Conservation (phyloP, 2,888 invertebrate genomes). For the Tryphoninae sp. region DNA sequence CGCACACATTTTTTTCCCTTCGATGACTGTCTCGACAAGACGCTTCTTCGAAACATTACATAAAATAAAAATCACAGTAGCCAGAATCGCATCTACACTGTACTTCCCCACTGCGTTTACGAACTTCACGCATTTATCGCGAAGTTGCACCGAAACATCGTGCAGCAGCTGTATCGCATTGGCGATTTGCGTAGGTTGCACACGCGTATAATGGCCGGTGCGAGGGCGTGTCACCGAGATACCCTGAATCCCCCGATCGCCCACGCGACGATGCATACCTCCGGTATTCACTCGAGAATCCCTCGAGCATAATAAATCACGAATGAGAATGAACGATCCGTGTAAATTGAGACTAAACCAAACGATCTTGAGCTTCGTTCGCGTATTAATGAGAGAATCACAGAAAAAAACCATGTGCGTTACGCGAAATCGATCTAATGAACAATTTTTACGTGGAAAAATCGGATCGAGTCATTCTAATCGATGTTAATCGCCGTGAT, state of each 20-base stretch:
- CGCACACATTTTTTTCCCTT: too few relatives aligned
- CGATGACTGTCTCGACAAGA: too few relatives aligned
- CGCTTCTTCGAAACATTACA: too few relatives aligned
- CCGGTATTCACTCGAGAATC: conserved; percentile 35
- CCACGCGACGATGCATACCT: conserved; percentile 29
- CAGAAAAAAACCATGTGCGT: background rate
- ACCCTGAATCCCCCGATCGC: conserved; percentile 49
- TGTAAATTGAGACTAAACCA: conserved; percentile 39
- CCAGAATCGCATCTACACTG: too few relatives aligned
- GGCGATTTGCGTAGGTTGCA: conserved; percentile 25
- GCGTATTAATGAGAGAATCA: background rate
- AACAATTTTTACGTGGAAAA: background rate
- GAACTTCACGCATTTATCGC: conserved; percentile 16
- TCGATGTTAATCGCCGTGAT: background rate
- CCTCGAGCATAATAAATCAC: conserved; percentile 28
- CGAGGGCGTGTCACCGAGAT: conserved; percentile 47
- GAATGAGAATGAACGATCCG: conserved; percentile 16
- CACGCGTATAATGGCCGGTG: background rate
- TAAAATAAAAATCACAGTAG: too few relatives aligned
- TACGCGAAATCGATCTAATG: background rate
- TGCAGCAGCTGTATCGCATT: conserved; percentile 11
- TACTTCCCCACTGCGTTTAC: background rate
- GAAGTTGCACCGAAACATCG: background rate
- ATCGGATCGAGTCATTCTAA: background rate
- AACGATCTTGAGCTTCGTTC: conserved; percentile 4